Base-by-base conservation (phyloP, 1,140 invertebrate species). In the Dendrolimus kikuchii region DNA sequence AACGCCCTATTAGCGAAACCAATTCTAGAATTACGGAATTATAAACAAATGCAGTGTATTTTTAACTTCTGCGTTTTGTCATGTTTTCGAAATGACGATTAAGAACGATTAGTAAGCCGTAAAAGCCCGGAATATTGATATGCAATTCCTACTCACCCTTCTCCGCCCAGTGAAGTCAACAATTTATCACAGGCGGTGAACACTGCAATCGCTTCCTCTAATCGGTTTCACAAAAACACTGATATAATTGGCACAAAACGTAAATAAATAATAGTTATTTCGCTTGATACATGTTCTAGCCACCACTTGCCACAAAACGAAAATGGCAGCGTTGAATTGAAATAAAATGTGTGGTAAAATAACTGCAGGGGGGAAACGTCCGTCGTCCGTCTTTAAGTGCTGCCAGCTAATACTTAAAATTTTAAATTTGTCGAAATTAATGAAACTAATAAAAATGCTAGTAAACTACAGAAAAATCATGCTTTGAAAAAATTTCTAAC, bases 241-340 rank as follows among this genome's bases (percentile, higher is more conserved):
- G 57, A 63, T 60, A 57, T 64, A 62, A 59, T 66, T 57, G 56
- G 42, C 55, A 48, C 75, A 80, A 73, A 64, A 57, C 48, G 59
- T 68, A 64, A 66, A 69, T 68, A 68, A 63, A 66, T 64, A 60
- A 47, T 55, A 48, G 58, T 57, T 68, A 73, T 63, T 71, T 68
- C 54, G 58, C 59, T 51, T 64, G 68, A 66, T 62, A 61, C 64
- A 66, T 66, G 63, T 76, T 72, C 64, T 64, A 61, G 73, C 74
- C 61, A 65, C 82, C 74, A 77, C 74, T 73, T 71, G 79, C 76
- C 80, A 82, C 76, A 86, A 83, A 86, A 86, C 80, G 82, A 86
- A 86, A 86, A 86, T 86, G 80, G 82, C 80, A 86, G 82, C 82
- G 71, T 72, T 69, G 65, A 81, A 75, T 62, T 73, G 55, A 77